Base-by-base conservation (phyloP, 2,113 vertebrate genomes). In the Chinchilla lanigera region DNA sequence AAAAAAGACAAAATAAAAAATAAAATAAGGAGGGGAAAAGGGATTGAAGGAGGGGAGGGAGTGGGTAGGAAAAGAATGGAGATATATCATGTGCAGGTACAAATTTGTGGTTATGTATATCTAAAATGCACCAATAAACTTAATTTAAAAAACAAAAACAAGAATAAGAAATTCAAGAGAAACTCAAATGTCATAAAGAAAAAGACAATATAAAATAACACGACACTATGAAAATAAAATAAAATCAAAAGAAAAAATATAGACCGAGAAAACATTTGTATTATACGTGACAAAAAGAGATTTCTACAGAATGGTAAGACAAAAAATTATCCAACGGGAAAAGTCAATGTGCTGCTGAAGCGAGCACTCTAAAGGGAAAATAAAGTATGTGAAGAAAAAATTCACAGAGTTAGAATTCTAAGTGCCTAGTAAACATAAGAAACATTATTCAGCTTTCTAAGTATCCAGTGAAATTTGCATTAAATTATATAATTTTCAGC, bases 191-290 rank as follows among this genome's bases (percentile, higher is more conserved):
- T 75, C 78, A 44, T 67, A 61, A 89, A 82, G 38, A 35, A 73
- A 90, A 86, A 86, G 35, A 41, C 3, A 61, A 50, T 28, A 73
- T 71, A 50, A 28, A 26, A 28, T 61, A 61, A 61, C 22, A 61
- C 56, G 38, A 78, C 17, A 75, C 83, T 7, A 20, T 77, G 24
- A 92, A 90, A 86, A 75, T 90, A 13, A 94, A 88, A 69, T 17
- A 84, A 88, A 88, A 93, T 85, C 4, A 71, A 61, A 94, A 80
- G 14, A 73, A 87, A 81, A 87, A 52, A 67, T 77, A 58, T 47
- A 77, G 16, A 58, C 38, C 86, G 26, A 33, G 19, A 60, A 89
- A 52, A n/a, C 58, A 81, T 41, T 77, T 84, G n/a, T 38, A 30
- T 73, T 92, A 38, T 33, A 35, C 41, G 12, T 71, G 52, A 83